Evolutionary conservation across 2,113 vertebrate genomes (phyloP), one percentile per base, ranked within the genome.

Genomic region (Laterallus jamaicensis): DNA sequence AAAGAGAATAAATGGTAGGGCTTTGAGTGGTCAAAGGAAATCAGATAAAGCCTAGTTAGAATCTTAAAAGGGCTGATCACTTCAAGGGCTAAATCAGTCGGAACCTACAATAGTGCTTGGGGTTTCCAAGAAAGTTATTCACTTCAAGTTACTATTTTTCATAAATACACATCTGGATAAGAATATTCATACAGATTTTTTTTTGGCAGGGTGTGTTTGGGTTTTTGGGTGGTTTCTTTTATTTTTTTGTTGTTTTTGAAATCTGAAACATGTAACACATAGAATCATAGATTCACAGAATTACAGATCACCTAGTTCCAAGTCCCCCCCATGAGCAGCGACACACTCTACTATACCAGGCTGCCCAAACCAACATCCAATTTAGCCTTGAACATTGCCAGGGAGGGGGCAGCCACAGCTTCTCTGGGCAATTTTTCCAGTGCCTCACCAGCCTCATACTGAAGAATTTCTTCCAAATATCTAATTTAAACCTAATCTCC

Each of bases 121-220:
- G 6, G 3, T 39, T 76, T 60, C 35, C 24, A 35, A 44, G 25
- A 64, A 58, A 83, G 18, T 39, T 58, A 79, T 73, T 60, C 6
- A 19, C 32, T 60, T 50, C 24, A 44, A 15, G 13, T 3, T 62
- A 16, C 22, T 50, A 17, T 22, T 25, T 71, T 39, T 25, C 12
- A 3, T 50, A 59, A 63, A 9, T 28, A 59, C 12, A 66, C 4
- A 55, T 79, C 11, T 40, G 26, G 6, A 12, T 62, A 60, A 69
- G 39, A 85, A 42, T 7, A 70, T 6, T 26, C 7, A 44, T 12
- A 15, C 0, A 3, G 10, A 10, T 56, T 17, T 54, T 49, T 70
- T 56, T 0, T 3, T 15, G 13, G 42, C 15, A 16, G 42, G 42
- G 42, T 15, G 5, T 5, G 1, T 1, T n/a, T 58, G 15, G 42